Conservation (phyloP, 2,113 vertebrate genomes). For the Chiloscyllium plagiosum region DNA sequence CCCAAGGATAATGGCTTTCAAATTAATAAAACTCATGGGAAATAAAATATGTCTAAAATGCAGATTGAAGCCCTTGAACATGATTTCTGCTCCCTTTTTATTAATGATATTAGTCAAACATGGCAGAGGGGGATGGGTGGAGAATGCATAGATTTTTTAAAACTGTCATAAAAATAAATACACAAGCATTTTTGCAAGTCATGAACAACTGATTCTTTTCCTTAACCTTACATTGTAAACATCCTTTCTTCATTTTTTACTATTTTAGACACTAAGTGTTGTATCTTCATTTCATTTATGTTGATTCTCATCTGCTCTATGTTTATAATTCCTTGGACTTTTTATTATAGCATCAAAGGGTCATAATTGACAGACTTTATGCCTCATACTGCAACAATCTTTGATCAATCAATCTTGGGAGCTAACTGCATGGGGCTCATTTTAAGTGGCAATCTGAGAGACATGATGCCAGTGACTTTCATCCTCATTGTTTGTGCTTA, state of each 20-base stretch:
- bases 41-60: constrained; percentile 24
- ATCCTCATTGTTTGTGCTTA: background rate
- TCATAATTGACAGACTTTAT: background rate
- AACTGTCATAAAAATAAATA: background rate
- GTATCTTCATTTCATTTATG: background rate
- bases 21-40: constrained; percentile 19
- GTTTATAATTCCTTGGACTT: background rate
- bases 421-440: background rate
- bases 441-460: background rate
- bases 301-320: background rate
- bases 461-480: background rate
- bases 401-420: background rate
- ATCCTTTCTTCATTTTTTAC: background rate
- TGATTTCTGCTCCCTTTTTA: background rate
- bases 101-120: background rate
- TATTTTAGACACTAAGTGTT: background rate
- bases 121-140: background rate
- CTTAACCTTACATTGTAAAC: background rate
- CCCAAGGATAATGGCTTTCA: background rate
- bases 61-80: background rate
- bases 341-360: background rate
- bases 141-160: background rate
- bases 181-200: background rate
- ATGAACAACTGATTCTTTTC: background rate
- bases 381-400: background rate